phyloP scores from a whole-genome alignment of 2,888 invertebrate species.

The Pachycephus smyrnensis region DNA sequence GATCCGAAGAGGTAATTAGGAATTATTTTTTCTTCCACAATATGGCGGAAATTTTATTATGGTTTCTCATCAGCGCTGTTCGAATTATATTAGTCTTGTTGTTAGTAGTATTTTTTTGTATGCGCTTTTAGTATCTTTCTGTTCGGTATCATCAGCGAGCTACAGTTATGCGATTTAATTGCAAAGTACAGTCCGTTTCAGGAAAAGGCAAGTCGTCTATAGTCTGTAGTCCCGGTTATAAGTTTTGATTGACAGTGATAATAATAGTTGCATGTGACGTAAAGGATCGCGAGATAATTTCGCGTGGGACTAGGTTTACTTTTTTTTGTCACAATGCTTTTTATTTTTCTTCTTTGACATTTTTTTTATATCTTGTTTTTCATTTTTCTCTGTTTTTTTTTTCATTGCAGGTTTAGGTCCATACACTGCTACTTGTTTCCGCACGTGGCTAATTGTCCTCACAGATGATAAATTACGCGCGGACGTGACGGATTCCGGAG shows the following conservation, averaged over 20 bases:
- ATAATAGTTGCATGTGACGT: no score
- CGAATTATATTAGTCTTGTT: not conserved
- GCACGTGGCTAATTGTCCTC: constrained; percentile 84
- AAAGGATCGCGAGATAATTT: not conserved
- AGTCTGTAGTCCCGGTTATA: no score
- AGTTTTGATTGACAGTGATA: no score
- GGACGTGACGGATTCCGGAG: constrained; percentile 50
- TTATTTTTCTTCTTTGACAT: not conserved
- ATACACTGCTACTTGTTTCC: constrained; percentile 92
- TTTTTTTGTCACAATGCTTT: not conserved
- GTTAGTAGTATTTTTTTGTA: not conserved
- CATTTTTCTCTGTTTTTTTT: constrained; percentile 16
- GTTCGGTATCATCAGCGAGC: not conserved
- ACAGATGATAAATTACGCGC: constrained; percentile 58
- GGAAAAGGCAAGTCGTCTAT: not conserved
- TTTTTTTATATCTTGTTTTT: constrained; percentile 11
- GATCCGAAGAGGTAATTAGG: constrained; percentile 83
- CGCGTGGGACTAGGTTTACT: no score
- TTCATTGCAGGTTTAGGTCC: constrained; percentile 81
- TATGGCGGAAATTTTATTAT: not conserved
- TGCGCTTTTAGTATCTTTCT: not conserved
- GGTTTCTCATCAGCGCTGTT: not conserved
- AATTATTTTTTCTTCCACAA: constrained; percentile 16
- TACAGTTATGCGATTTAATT: not conserved
- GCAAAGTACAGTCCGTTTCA: not conserved